Percentiles rank a stretch among this genome's conserved stretches.
phyloP scores from a whole-genome alignment of 2,888 invertebrate species.

The Pediacus dermestoides region DNA sequence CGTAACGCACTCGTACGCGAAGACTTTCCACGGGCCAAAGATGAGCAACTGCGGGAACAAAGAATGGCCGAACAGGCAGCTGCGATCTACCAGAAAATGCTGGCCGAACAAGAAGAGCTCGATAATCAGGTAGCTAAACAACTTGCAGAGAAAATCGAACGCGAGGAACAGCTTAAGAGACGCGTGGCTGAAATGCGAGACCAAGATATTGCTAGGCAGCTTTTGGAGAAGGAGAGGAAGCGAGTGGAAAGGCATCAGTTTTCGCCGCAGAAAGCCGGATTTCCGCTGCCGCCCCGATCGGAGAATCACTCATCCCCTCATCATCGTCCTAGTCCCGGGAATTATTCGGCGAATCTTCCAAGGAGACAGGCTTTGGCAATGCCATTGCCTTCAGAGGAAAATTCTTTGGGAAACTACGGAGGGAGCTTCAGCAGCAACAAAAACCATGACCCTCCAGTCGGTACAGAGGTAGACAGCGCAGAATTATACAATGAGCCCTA shows the following conservation, averaged over 20 bases:
- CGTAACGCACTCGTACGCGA: conserved; percentile 74
- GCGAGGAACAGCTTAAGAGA: conserved; percentile 55
- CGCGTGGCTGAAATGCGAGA: conserved; percentile 55
- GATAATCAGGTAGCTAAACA: conserved; percentile 65
- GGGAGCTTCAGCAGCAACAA: conserved; percentile 14
- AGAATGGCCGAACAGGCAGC: conserved; percentile 61
- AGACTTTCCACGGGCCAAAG: conserved; percentile 72
- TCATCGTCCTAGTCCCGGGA: conserved; percentile 34
- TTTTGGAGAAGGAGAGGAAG: conserved; percentile 49
- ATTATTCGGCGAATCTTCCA: conserved; percentile 39
- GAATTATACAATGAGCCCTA: conserved; percentile 46
- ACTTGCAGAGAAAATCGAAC: conserved; percentile 63
- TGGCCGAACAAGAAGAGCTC: conserved; percentile 67
- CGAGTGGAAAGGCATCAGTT: conserved; percentile 21
- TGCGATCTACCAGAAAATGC: conserved; percentile 56
- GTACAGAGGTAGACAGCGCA: conserved; percentile 21
- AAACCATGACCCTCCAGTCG: neutral
- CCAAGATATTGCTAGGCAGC: conserved; percentile 53
- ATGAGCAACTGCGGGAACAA: conserved; percentile 69
- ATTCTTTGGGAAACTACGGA: conserved; percentile 19
- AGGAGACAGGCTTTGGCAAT: conserved; percentile 44
- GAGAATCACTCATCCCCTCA: conserved; percentile 33
- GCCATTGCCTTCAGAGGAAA: conserved; percentile 42
- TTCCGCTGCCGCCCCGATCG: conserved; percentile 26
- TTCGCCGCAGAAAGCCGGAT: conserved; percentile 33